Evolutionary conservation across 2,113 vertebrate genomes (phyloP).

Genomic region (Xiphias gladius): DNA sequence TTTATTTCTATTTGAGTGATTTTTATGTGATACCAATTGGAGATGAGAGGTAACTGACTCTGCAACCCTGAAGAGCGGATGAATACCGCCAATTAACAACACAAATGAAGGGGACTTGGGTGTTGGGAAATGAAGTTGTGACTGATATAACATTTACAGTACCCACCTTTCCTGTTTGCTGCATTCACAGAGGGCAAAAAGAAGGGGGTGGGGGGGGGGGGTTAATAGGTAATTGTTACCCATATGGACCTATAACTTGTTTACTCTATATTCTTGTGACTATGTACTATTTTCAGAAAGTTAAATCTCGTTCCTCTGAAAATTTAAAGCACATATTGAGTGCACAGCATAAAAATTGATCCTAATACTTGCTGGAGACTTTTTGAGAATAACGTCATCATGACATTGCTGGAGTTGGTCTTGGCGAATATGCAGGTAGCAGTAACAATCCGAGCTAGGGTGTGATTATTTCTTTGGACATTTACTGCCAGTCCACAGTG

Average conservation of each 20-base stretch:
- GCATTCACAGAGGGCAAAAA: slow-evolving; percentile 86
- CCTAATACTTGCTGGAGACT: background rate
- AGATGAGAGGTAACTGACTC: slow-evolving; percentile 56
- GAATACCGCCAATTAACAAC: slow-evolving; percentile 52
- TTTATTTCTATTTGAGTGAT: slow-evolving; percentile 8
- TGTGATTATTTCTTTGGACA: slow-evolving; percentile 69
- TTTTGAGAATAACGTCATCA: slow-evolving; percentile 48
- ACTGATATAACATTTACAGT: slow-evolving; percentile 66
- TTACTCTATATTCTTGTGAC: background rate
- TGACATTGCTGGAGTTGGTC: slow-evolving; percentile 34
- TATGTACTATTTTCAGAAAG: slow-evolving; percentile 14
- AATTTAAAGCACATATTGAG: slow-evolving; percentile 29
- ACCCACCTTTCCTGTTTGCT: slow-evolving; percentile 99
- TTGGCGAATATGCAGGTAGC: slow-evolving; percentile 65
- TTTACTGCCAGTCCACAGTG: slow-evolving; percentile 59
- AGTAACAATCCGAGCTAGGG: slow-evolving; percentile 61
- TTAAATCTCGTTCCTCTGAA: slow-evolving; percentile 9
- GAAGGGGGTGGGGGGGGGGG: slow-evolving; percentile 7
- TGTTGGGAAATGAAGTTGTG: slow-evolving; percentile 44
- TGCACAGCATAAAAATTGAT: slow-evolving; percentile 23
- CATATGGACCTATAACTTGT: slow-evolving; percentile 27
- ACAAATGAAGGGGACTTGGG: slow-evolving; percentile 58
- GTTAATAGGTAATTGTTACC: slow-evolving; percentile 60
- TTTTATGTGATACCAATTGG: background rate
- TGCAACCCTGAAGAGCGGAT: slow-evolving; percentile 50